Evolutionary conservation across 2,888 invertebrate genomes (phyloP).

Genomic region (Chrysolina oricalcia): DNA sequence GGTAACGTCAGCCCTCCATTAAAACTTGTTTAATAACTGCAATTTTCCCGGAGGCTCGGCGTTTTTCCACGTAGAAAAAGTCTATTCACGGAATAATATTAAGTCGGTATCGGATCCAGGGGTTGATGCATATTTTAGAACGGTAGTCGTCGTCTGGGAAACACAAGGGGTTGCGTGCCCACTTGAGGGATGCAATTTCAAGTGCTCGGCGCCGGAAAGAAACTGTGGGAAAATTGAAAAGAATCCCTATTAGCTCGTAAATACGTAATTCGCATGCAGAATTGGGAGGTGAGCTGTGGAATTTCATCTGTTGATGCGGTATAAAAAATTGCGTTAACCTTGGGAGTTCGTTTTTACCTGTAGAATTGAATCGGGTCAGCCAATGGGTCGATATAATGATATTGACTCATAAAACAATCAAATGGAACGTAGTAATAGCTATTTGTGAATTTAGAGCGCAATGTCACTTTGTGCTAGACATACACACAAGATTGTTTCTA

Average conservation of each 20-base stretch:
- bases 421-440: too few relatives aligned
- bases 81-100: constrained; percentile 33
- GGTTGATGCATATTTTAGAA: constrained; percentile 52
- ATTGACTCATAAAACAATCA: too few relatives aligned
- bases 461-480: too few relatives aligned
- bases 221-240: constrained; percentile 64
- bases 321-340: not conserved
- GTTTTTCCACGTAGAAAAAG: constrained; percentile 37
- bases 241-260: constrained; percentile 59
- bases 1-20: constrained; percentile 25
- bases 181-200: constrained; percentile 60
- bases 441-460: too few relatives aligned
- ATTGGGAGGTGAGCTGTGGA: constrained; percentile 24
- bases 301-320: constrained; percentile 45
- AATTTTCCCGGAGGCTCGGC: constrained; percentile 28
- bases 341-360: not conserved
- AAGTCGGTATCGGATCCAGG: constrained; percentile 40
- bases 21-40: constrained; percentile 38
- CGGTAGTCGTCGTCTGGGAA: constrained; percentile 51
- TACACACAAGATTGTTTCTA: too few relatives aligned
- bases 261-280: constrained; percentile 54
- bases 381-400: not conserved
- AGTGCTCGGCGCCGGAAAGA: constrained; percentile 53
- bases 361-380: not conserved
- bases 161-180: constrained; percentile 57